A percentile compares a stretch with the other conserved stretches of the same genome.
phyloP scores from a whole-genome alignment of 2,888 invertebrate genomes.

The Ophioninae sp. region DNA sequence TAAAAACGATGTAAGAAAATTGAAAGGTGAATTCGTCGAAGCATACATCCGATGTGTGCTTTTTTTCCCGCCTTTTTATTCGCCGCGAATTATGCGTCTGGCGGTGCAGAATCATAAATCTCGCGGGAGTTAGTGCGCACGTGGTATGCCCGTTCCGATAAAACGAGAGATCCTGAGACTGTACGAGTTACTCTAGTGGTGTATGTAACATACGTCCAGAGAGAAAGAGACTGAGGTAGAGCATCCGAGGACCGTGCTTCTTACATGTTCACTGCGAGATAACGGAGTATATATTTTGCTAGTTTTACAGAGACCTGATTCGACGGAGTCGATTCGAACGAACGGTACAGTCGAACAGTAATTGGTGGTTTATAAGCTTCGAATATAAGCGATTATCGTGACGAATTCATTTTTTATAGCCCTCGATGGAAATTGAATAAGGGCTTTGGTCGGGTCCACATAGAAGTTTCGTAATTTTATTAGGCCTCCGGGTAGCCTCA shows the following conservation, averaged over 20 bases:
- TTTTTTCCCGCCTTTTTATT: conserved; percentile 33
- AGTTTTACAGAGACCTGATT: conserved; percentile 26
- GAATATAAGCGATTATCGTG: background rate
- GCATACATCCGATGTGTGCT: conserved; percentile 32
- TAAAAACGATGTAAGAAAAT: conserved; percentile 49
- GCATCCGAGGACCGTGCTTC: conserved; percentile 45
- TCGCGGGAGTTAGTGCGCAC: conserved; percentile 48
- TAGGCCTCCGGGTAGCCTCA: no score
- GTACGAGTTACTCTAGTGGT: background rate
- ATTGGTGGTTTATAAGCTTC: conserved; percentile 18
- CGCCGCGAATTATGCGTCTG: conserved; percentile 51
- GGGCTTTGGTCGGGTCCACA: no score
- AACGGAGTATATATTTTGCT: conserved; percentile 47
- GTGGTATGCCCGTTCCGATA: conserved; percentile 45
- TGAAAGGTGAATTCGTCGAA: conserved; percentile 47
- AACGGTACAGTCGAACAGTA: conserved; percentile 5
- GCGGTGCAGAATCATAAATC: conserved; percentile 46
- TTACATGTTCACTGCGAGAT: conserved; percentile 28
- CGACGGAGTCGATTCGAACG: background rate
- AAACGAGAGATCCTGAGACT: conserved; percentile 38
- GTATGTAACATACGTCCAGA: background rate
- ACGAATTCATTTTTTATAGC: no score
- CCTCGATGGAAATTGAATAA: no score
- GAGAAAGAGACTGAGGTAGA: conserved; percentile 11
- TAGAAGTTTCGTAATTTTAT: no score